Evolutionary conservation across 2,888 invertebrate genomes (phyloP).

Genomic region (Odontomyia ornata): DNA sequence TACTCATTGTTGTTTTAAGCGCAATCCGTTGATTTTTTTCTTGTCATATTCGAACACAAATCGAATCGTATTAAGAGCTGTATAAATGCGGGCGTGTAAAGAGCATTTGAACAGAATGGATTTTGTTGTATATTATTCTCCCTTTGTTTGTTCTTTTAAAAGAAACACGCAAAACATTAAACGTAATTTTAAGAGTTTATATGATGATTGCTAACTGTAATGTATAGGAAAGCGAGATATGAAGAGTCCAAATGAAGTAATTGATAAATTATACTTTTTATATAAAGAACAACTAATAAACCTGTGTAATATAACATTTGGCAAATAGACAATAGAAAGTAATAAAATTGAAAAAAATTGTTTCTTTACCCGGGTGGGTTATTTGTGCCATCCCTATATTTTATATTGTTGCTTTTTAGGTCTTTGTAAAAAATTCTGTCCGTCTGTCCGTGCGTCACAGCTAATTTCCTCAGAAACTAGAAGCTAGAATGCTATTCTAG

Average conservation of each 20-base stretch:
- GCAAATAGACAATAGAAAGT: background rate
- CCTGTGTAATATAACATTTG: conserved; percentile 22
- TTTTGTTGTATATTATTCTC: conserved; percentile 23
- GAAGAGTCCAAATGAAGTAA: conserved; percentile 2
- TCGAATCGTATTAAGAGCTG: conserved; percentile 1
- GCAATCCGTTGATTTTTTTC: conserved; percentile 1
- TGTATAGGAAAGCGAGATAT: background rate
- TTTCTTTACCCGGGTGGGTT: background rate
- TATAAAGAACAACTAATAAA: conserved; percentile 22
- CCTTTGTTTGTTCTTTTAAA: background rate
- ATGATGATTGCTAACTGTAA: conserved; percentile 20
- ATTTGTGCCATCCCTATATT: no score
- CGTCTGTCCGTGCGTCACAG: no score
- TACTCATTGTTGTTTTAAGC: conserved; percentile 19
- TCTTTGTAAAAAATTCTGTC: no score
- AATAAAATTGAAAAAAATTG: background rate
- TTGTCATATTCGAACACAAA: background rate
- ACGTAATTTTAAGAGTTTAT: conserved; percentile 9
- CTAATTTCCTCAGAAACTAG: no score
- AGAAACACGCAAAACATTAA: background rate
- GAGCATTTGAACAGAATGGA: conserved; percentile 26
- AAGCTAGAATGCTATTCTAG: no score
- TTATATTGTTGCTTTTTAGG: no score
- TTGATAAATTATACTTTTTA: conserved; percentile 24
- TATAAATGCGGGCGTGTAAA: background rate